phyloP scores from a whole-genome alignment of 2,888 invertebrate genomes.

The Lymantria monacha region DNA sequence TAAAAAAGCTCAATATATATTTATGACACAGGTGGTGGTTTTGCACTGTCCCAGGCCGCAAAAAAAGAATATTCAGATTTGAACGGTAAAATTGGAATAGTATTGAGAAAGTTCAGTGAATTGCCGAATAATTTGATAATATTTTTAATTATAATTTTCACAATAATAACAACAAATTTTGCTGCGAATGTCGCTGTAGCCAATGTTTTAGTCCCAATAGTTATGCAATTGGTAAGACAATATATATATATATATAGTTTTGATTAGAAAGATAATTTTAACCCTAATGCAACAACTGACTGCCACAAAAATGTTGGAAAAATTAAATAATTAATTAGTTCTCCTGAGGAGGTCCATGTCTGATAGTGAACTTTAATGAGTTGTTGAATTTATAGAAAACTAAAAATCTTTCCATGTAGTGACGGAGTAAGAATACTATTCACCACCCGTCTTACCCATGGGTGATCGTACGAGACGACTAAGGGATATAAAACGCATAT shows the following conservation, averaged over 20 bases:
- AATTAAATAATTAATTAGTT: too few relatives aligned
- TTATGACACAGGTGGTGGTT: conserved; percentile 54
- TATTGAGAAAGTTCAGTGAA: conserved; percentile 32
- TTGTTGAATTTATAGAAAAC: too few relatives aligned
- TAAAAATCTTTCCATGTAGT: too few relatives aligned
- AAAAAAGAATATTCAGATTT: conserved; percentile 43
- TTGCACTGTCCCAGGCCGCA: conserved; percentile 60
- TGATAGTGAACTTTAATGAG: too few relatives aligned
- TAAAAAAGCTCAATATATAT: too few relatives aligned
- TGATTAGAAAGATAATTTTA: neutral
- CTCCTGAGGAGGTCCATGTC: too few relatives aligned
- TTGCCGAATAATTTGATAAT: conserved; percentile 47
- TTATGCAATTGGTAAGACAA: conserved; percentile 58
- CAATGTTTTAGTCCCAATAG: conserved; percentile 59
- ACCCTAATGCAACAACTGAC: neutral
- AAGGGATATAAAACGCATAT: too few relatives aligned
- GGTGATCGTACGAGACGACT: too few relatives aligned
- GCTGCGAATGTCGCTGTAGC: conserved; percentile 64
- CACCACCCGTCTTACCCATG: too few relatives aligned
- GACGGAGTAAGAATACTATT: too few relatives aligned
- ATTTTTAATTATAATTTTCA: conserved; percentile 51
- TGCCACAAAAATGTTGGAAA: too few relatives aligned
- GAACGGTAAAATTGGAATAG: conserved; percentile 53
- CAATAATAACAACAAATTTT: conserved; percentile 61
- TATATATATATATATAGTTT: neutral